Conservation (phyloP, 1,140 invertebrate species). For the Scylla paramamosain region DNA sequence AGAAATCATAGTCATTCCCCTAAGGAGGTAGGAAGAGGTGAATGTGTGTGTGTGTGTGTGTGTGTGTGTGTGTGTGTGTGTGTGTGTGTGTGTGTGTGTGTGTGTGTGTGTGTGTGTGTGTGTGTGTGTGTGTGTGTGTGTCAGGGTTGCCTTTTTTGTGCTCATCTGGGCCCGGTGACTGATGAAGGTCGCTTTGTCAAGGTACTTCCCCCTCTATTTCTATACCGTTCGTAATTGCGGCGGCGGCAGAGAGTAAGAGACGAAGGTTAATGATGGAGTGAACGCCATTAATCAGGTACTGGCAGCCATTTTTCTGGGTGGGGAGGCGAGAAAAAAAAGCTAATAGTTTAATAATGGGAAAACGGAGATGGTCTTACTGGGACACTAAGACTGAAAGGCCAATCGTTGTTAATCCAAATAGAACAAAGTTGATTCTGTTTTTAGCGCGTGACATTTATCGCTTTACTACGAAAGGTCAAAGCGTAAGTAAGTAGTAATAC, state of each 20-base stretch:
- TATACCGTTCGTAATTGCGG: neutral
- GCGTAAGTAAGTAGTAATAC: too few relatives aligned
- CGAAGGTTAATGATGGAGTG: conserved; percentile 10
- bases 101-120: conserved; percentile 20
- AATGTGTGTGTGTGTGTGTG: neutral
- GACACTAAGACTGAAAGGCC: too few relatives aligned
- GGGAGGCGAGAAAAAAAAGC: neutral
- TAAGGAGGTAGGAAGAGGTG: neutral
- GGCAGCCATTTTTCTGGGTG: neutral
- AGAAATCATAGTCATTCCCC: neutral
- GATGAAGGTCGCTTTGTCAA: neutral
- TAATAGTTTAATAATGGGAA: neutral
- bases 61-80: neutral
- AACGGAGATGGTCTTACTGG: neutral
- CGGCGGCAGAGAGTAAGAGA: neutral
- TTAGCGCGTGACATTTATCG: too few relatives aligned
- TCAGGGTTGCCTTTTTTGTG: neutral
- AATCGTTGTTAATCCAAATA: too few relatives aligned
- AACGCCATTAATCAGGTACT: neutral
- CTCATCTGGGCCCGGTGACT: neutral
- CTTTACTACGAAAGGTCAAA: too few relatives aligned
- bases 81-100: conserved; percentile 9
- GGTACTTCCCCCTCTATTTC: neutral
- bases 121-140: conserved; percentile 20
- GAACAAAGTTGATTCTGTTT: too few relatives aligned